Conservation (phyloP, 2,888 invertebrate genomes). For the Gerris lacustris region DNA sequence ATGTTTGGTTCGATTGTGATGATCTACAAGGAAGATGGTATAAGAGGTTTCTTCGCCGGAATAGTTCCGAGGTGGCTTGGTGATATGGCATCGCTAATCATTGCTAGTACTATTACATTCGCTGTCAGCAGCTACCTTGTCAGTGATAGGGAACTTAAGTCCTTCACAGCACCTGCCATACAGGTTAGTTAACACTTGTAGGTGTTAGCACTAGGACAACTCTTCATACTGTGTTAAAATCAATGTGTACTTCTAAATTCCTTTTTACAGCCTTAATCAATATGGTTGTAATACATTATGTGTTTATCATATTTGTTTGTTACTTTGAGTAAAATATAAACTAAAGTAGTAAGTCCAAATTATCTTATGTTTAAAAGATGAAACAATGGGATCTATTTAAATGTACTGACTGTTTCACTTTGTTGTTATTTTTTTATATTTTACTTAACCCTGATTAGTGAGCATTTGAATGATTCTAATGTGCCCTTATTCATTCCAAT, state of each 20-base stretch:
- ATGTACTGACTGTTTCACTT: too few species aligned
- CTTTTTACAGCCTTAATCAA: background rate
- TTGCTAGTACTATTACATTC: constrained; percentile 63
- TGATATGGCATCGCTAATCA: constrained; percentile 65
- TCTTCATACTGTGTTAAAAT: background rate
- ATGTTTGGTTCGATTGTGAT: constrained; percentile 61
- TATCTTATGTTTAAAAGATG: too few species aligned
- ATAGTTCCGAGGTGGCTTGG: constrained; percentile 74
- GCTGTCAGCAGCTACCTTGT: constrained; percentile 67
- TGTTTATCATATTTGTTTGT: too few species aligned
- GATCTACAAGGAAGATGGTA: constrained; percentile 75
- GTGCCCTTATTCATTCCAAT: too few species aligned
- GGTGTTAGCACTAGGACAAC: too few species aligned
- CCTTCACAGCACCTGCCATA: constrained; percentile 19
- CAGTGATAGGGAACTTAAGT: constrained; percentile 49
- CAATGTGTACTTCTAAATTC: background rate
- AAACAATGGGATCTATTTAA: too few species aligned
- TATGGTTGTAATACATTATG: background rate
- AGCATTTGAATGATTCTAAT: too few species aligned
- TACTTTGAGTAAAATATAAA: too few species aligned
- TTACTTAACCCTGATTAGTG: too few species aligned
- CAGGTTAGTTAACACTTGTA: constrained; percentile 21
- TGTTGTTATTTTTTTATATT: too few species aligned
- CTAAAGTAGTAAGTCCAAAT: too few species aligned
- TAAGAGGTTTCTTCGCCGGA: constrained; percentile 77